Conservation (phyloP, 2,888 invertebrate species). For the Acleris cristana region DNA sequence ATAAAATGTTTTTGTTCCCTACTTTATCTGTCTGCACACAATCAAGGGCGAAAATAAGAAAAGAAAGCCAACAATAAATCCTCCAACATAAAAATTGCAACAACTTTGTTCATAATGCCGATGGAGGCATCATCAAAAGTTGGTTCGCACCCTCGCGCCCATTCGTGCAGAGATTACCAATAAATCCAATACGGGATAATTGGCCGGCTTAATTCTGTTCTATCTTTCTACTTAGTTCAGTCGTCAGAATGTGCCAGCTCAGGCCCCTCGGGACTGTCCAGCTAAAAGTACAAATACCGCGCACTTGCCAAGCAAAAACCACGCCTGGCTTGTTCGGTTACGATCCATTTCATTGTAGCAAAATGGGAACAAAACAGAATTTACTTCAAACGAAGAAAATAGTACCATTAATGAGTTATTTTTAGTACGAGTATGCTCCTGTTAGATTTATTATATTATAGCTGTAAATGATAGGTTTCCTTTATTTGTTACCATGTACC, state of each 20-base stretch:
- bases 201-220: slow-evolving; percentile 84
- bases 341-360: slow-evolving; percentile 60
- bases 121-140: slow-evolving; percentile 83
- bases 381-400: slow-evolving; percentile 69
- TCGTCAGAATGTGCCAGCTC: slow-evolving; percentile 84
- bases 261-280: slow-evolving; percentile 80
- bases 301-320: slow-evolving; percentile 66
- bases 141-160: slow-evolving; percentile 83
- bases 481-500: too few relatives aligned
- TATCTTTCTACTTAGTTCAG: slow-evolving; percentile 84
- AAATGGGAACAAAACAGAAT: slow-evolving; percentile 54
- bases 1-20: slow-evolving; percentile 66
- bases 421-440: slow-evolving; percentile 54
- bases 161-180: slow-evolving; percentile 84
- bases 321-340: slow-evolving; percentile 59
- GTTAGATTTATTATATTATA: slow-evolving; percentile 35
- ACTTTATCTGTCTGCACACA: slow-evolving; percentile 77
- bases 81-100: slow-evolving; percentile 82
- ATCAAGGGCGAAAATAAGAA: slow-evolving; percentile 71
- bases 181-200: slow-evolving; percentile 85
- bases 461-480: too few relatives aligned
- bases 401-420: slow-evolving; percentile 70
- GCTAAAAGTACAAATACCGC: slow-evolving; percentile 69
- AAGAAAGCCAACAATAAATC: slow-evolving; percentile 78
- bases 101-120: slow-evolving; percentile 83